Percentiles rank a stretch among this genome's conserved stretches.
Conservation (phyloP, 2,888 invertebrate species). For the Phymatocera aterrima region DNA sequence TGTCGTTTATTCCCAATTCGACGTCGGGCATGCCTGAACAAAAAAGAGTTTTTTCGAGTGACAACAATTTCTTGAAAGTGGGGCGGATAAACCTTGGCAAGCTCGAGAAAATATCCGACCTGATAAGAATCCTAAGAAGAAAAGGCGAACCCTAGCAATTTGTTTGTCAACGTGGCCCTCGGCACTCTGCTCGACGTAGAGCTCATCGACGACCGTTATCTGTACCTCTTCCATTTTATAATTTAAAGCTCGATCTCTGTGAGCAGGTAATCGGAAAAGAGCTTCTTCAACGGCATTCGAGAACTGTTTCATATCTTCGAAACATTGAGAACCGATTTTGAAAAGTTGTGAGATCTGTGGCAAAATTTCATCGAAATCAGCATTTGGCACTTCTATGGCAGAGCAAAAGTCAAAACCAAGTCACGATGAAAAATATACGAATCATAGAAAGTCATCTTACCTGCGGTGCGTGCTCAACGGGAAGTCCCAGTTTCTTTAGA, state of each 20-base stretch:
- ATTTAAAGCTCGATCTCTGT: slow-evolving; percentile 90
- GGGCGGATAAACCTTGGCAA: not conserved
- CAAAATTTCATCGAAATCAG: not conserved
- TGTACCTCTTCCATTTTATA: slow-evolving; percentile 99
- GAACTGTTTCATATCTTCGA: slow-evolving; percentile 94
- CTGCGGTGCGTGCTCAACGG: slow-evolving; percentile 98
- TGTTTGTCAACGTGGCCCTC: slow-evolving; percentile 91
- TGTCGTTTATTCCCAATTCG: slow-evolving; percentile 98
- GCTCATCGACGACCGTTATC: slow-evolving; percentile 94
- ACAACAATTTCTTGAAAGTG: not conserved
- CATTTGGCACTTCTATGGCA: not conserved
- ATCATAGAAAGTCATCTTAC: slow-evolving; percentile 69
- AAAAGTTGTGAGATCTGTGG: slow-evolving; percentile 92
- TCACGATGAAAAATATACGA: not conserved
- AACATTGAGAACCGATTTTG: slow-evolving; percentile 94
- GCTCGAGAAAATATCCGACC: slow-evolving; percentile 75
- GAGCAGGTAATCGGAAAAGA: slow-evolving; percentile 89
- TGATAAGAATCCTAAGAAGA: slow-evolving; percentile 97
- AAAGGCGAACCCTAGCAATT: slow-evolving; percentile 95
- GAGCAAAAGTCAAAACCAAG: not conserved
- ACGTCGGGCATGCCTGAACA: slow-evolving; percentile 97
- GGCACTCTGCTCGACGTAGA: slow-evolving; percentile 91
- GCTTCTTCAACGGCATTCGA: slow-evolving; percentile 95
- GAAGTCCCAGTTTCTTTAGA: slow-evolving; percentile 93
- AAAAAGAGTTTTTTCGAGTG: slow-evolving; percentile 38